Percentiles rank a stretch among this genome's conserved stretches.
Evolutionary conservation across 1,140 invertebrate genomes (phyloP).

Genomic region (Sycophaga agraensis): DNA sequence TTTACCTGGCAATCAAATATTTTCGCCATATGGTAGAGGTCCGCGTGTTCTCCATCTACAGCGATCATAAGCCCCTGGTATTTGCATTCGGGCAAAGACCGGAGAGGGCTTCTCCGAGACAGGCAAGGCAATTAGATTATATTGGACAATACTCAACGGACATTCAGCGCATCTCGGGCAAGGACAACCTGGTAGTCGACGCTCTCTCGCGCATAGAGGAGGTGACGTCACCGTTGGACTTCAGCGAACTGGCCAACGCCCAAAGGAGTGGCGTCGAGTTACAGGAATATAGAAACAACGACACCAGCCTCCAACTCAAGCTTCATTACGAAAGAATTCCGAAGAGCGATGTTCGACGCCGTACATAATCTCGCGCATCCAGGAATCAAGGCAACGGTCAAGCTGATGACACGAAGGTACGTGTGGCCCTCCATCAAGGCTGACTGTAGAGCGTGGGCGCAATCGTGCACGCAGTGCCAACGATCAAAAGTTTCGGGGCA

Average conservation of each 20-base stretch:
- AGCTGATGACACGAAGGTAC: constrained; percentile 26
- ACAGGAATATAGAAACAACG: neutral
- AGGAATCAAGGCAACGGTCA: constrained; percentile 17
- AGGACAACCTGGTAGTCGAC: neutral
- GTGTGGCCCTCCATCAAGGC: constrained; percentile 35
- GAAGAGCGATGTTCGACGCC: neutral
- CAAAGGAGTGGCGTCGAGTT: neutral
- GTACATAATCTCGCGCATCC: constrained; percentile 22
- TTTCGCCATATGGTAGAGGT: too few species aligned
- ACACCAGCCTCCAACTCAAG: neutral
- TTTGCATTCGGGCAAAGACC: too few species aligned
- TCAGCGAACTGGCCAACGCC: neutral
- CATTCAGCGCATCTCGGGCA: neutral
- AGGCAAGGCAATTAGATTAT: too few species aligned
- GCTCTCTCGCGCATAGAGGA: neutral
- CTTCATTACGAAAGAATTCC: neutral
- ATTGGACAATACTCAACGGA: neutral
- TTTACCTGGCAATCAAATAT: too few species aligned
- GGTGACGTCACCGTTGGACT: neutral
- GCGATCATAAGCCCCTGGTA: too few species aligned
- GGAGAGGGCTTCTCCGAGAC: too few species aligned
- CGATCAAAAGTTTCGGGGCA: constrained; percentile 22
- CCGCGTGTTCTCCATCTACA: too few species aligned
- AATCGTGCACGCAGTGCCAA: constrained; percentile 29
- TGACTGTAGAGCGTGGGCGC: constrained; percentile 26